phyloP scores from a whole-genome alignment of 2,888 invertebrate species.

The Nebria salina region DNA sequence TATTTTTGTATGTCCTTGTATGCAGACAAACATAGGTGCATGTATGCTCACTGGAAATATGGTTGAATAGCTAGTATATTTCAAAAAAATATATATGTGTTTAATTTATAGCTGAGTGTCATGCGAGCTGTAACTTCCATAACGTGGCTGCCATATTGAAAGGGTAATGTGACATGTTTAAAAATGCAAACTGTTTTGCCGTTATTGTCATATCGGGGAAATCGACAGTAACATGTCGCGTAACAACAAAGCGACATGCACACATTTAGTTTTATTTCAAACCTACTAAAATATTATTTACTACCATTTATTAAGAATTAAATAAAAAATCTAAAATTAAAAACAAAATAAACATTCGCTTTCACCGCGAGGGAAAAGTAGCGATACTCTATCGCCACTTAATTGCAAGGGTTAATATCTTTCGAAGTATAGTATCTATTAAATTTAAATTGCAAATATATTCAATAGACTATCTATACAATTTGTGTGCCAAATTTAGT shows the following conservation, averaged over 20 bases:
- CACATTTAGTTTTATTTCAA: constrained; percentile 3
- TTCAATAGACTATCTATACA: too few species aligned
- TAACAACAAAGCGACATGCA: neutral
- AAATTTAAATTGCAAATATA: too few species aligned
- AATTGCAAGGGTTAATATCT: too few species aligned
- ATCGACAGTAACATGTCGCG: constrained; percentile 20
- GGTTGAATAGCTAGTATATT: constrained; percentile 4
- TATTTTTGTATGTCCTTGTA: neutral
- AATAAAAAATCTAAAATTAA: too few species aligned
- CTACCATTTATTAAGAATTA: neutral
- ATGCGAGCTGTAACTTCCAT: constrained; percentile 22
- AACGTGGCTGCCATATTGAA: constrained; percentile 23
- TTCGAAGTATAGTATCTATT: too few species aligned
- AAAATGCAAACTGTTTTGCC: constrained; percentile 35
- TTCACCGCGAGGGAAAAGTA: too few species aligned
- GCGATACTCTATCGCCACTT: too few species aligned
- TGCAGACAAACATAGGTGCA: neutral
- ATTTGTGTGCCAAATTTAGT: too few species aligned
- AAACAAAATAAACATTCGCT: too few species aligned
- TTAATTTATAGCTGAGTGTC: constrained; percentile 37
- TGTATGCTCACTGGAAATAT: neutral
- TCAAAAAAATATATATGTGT: constrained; percentile 26
- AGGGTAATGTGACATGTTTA: constrained; percentile 22
- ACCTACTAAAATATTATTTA: neutral
- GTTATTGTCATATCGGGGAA: constrained; percentile 26